Conservation (phyloP, 1,140 invertebrate genomes). For the Drosophila suzukii region DNA sequence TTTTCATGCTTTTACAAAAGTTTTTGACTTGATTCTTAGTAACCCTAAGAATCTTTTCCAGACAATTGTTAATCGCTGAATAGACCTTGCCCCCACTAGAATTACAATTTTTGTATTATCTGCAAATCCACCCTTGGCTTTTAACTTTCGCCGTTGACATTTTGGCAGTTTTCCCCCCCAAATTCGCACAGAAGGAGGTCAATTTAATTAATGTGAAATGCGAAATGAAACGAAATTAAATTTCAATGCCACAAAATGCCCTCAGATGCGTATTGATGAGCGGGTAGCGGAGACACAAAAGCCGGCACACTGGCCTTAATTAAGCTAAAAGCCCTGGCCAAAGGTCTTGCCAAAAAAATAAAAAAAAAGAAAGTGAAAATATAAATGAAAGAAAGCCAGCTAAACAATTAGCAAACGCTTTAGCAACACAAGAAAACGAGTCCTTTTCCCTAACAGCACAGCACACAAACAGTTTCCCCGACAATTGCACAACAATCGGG, state of each 20-base stretch:
- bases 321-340: slow-evolving; percentile 60
- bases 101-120: background rate
- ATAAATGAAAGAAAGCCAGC: slow-evolving; percentile 5
- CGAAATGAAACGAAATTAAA: slow-evolving; percentile 44
- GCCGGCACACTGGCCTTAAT: slow-evolving; percentile 42
- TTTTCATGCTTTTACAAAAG: no score
- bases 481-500: slow-evolving; percentile 48
- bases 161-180: slow-evolving; percentile 10
- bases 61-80: background rate
- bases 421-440: slow-evolving; percentile 5
- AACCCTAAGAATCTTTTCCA: no score
- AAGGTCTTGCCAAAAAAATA: slow-evolving; percentile 9
- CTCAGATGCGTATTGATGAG: slow-evolving; percentile 25
- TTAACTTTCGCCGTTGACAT: slow-evolving; percentile 14
- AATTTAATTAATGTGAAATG: slow-evolving; percentile 67
- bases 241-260: slow-evolving; percentile 29
- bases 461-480: background rate
- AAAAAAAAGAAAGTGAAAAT: background rate
- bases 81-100: background rate
- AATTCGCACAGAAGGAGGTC: slow-evolving; percentile 29
- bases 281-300: slow-evolving; percentile 1
- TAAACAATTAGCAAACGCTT: slow-evolving; percentile 42
- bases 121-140: background rate
- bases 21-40: no score
- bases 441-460: slow-evolving; percentile 7